Conservation (phyloP, 2,797 vertebrate species). For the Pseudochirops cupreus region DNA sequence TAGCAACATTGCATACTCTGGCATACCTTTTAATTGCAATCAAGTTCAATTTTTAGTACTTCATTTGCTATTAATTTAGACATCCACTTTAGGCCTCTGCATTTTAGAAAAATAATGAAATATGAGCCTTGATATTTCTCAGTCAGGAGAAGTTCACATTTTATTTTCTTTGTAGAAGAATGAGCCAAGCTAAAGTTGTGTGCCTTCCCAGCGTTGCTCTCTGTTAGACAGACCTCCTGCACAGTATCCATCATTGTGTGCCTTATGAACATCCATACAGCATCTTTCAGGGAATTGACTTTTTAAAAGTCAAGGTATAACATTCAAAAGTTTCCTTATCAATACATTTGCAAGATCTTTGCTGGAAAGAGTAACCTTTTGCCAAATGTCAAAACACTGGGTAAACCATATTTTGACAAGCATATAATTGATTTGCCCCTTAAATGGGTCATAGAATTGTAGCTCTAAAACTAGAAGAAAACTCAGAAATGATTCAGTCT, state of each 20-base stretch:
- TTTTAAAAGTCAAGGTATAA: slow-evolving; percentile 27
- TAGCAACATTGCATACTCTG: not conserved
- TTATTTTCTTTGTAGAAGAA: not conserved
- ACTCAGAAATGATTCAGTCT: not conserved
- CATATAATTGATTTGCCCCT: not conserved
- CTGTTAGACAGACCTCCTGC: not conserved
- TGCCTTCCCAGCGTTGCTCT: not conserved
- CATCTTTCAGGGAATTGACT: slow-evolving; percentile 34
- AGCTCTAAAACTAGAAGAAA: not conserved
- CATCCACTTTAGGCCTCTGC: not conserved
- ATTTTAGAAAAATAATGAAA: slow-evolving; percentile 30
- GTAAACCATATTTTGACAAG: slow-evolving; percentile 32
- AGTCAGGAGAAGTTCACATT: not conserved
- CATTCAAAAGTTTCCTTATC: slow-evolving; percentile 30
- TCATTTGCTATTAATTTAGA: slow-evolving; percentile 33
- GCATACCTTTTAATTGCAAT: not conserved
- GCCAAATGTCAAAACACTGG: slow-evolving; percentile 36
- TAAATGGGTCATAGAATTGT: not conserved
- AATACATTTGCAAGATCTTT: slow-evolving; percentile 14
- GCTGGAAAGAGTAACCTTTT: slow-evolving; percentile 2
- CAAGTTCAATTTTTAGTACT: slow-evolving; percentile 23
- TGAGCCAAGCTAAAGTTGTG: not conserved
- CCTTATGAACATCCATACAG: slow-evolving; percentile 20
- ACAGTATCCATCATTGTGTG: not conserved
- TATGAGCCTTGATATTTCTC: not conserved